Percentiles rank a stretch among this genome's conserved stretches.
Conservation (phyloP, 35 echinoderm and acorn worm species). For the Eucidaris tribuloides region DNA sequence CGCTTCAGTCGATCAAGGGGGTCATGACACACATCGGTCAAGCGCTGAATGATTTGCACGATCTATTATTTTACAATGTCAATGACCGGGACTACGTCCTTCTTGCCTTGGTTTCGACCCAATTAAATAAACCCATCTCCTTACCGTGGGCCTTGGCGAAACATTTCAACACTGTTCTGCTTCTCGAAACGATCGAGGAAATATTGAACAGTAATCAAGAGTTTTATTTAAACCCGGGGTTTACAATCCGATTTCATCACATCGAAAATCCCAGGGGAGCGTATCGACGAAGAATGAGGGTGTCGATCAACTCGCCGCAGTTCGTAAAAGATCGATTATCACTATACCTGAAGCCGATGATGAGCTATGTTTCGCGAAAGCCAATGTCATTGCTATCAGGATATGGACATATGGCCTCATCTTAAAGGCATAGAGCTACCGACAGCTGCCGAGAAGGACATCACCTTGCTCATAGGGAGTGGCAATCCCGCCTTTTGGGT, state of each 20-base stretch:
- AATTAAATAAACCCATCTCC: background rate
- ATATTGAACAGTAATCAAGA: background rate
- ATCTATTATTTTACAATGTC: background rate
- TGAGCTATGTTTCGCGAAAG: background rate
- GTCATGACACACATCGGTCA: background rate
- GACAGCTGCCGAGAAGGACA: too few species aligned
- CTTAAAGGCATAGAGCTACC: too few species aligned
- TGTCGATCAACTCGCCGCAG: background rate
- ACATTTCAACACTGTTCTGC: background rate
- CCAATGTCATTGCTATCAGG: too few species aligned
- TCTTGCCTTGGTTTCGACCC: background rate
- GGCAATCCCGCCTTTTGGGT: too few species aligned
- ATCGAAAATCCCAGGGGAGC: background rate
- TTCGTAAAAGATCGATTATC: background rate
- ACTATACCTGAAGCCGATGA: background rate
- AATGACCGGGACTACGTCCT: background rate
- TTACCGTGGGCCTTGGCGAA: background rate
- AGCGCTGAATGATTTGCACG: background rate
- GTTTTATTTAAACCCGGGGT: background rate
- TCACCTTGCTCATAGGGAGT: too few species aligned
- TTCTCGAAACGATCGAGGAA: background rate
- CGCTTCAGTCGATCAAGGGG: background rate
- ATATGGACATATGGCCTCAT: too few species aligned
- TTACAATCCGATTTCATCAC: constrained; percentile 4
- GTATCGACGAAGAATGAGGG: background rate